These are phyloP conservation scores for Cristatella mucedo DNA, from an alignment of 2,888 invertebrate genomes.

Conservation along the genomic window DNA sequence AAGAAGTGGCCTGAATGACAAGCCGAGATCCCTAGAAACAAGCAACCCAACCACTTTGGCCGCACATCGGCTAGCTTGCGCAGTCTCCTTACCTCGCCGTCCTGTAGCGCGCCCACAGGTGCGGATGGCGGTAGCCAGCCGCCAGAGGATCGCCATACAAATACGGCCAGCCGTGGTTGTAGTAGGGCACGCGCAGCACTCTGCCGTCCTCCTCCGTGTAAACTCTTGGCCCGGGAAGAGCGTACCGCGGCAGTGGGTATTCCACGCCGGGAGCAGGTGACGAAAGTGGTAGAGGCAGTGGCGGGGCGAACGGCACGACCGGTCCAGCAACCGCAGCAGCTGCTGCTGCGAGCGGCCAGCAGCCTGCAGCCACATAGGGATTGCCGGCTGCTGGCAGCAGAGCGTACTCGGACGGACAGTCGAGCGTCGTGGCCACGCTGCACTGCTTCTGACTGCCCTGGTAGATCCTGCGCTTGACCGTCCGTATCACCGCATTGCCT, in stretches of 20 bases:
- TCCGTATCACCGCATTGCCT: constrained; percentile 22
- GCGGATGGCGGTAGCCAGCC: constrained; percentile 10
- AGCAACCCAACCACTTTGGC: no score
- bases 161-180: constrained; percentile 12
- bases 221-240: neutral
- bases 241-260: constrained; percentile 10
- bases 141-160: constrained; percentile 12
- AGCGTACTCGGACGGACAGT: no score
- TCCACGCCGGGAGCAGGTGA: constrained; percentile 8
- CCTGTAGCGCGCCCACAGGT: constrained; percentile 9
- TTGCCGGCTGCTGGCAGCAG: neutral
- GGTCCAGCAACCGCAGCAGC: neutral
- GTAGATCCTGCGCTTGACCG: constrained; percentile 23
- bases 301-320: neutral
- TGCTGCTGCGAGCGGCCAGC: neutral
- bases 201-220: constrained; percentile 8
- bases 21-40: no score
- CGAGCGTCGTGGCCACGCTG: constrained; percentile 20
- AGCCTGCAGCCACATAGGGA: neutral
- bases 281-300: neutral
- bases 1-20: no score
- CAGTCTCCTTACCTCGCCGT: constrained; percentile 7
- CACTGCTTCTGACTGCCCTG: constrained; percentile 19
- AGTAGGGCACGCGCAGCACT: constrained; percentile 11
- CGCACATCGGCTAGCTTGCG: no score